These are phyloP conservation scores for Silurus lanzhouensis DNA, from an alignment of 2,797 vertebrate species.

Conservation along the genomic window DNA sequence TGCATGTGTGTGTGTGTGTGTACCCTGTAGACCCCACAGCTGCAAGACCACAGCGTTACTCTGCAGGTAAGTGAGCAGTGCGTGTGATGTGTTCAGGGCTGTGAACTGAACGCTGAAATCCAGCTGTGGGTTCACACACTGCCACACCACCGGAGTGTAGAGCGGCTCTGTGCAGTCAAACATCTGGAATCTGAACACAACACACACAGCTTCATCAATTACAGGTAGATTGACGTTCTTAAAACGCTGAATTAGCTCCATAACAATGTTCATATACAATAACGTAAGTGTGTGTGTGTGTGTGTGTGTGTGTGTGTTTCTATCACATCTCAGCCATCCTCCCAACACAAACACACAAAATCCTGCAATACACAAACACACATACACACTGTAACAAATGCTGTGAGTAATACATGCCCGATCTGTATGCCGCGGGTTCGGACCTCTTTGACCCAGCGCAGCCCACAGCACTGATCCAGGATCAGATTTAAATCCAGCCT, in stretches of 20 bases:
- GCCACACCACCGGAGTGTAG: slow-evolving; percentile 83
- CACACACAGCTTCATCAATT: neutral
- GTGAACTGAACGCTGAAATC: slow-evolving; percentile 80
- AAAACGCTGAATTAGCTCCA: neutral
- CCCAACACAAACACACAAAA: neutral
- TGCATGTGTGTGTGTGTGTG: slow-evolving; percentile 11
- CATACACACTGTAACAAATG: neutral
- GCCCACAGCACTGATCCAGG: slow-evolving; percentile 79
- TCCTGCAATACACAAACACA: neutral
- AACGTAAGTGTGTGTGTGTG: neutral
- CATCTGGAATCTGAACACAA: slow-evolving; percentile 76
- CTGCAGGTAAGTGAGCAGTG: slow-evolving; percentile 83
- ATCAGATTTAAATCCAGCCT: slow-evolving; percentile 84
- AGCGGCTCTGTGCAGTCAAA: slow-evolving; percentile 78
- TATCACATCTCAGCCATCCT: neutral
- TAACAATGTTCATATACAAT: neutral
- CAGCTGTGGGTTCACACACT: slow-evolving; percentile 78
- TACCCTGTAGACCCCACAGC: slow-evolving; percentile 90
- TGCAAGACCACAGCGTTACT: slow-evolving; percentile 85
- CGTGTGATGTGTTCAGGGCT: slow-evolving; percentile 73
- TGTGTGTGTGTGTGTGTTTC: neutral
- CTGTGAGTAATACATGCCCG: slow-evolving; percentile 66
- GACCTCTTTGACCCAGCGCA: slow-evolving; percentile 82
- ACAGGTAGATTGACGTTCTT: neutral
- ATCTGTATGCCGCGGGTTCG: slow-evolving; percentile 81